These are phyloP conservation scores for Sinodicranocentrus sp. DNA, from an alignment of 2,888 invertebrate species.

Conservation along the genomic window DNA sequence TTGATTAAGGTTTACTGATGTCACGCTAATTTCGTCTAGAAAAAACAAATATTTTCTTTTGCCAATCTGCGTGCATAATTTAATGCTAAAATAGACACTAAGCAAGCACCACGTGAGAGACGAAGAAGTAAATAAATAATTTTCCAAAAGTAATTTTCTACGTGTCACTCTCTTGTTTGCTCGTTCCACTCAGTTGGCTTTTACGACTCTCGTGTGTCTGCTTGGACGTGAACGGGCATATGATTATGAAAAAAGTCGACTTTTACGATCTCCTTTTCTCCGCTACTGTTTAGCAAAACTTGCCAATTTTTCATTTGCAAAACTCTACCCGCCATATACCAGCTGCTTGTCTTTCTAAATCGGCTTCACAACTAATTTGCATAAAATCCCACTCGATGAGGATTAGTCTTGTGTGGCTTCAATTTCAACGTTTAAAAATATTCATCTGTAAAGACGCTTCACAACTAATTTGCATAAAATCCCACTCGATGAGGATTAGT, in stretches of 20 bases:
- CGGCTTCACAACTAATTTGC: too few relatives aligned
- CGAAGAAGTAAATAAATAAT: not conserved
- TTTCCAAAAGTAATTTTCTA: not conserved
- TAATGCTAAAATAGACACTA: not conserved
- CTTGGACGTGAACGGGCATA: not conserved
- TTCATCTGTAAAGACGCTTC: too few relatives aligned
- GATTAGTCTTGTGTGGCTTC: too few relatives aligned
- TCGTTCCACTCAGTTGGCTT: conserved; percentile 16
- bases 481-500: too few relatives aligned
- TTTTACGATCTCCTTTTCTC: not conserved
- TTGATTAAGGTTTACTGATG: too few relatives aligned
- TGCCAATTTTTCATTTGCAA: conserved; percentile 4
- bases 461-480: too few relatives aligned
- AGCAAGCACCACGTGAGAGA: not conserved
- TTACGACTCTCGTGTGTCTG: not conserved
- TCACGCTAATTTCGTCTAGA: too few relatives aligned
- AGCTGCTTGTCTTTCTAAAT: too few relatives aligned
- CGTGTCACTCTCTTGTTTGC: not conserved
- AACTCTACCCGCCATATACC: not conserved
- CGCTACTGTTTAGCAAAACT: conserved; percentile 10
- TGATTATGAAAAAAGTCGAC: not conserved
- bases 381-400: too few relatives aligned
- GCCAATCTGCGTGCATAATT: too few relatives aligned
- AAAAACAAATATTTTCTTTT: too few relatives aligned
- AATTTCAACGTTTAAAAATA: too few relatives aligned